phyloP scores from a whole-genome alignment of 2,888 invertebrate genomes.

The Heterodera filipjevi region DNA sequence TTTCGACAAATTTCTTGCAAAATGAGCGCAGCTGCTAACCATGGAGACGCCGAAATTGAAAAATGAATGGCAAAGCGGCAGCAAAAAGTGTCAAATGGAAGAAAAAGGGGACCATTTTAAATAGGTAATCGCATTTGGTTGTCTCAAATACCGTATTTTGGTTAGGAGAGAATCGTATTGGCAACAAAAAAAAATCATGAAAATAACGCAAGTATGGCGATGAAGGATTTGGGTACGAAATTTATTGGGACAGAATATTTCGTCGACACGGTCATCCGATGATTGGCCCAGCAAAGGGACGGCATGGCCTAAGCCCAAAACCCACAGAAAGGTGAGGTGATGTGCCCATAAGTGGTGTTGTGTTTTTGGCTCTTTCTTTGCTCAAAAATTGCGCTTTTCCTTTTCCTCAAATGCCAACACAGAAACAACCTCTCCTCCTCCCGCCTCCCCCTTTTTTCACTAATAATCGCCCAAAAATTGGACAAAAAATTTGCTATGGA shows the following conservation, averaged over 20 bases:
- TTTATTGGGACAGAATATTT: too few species aligned
- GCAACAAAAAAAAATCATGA: too few species aligned
- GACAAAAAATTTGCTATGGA: conserved; percentile 6
- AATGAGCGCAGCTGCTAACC: neutral
- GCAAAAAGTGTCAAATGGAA: neutral
- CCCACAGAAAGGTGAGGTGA: neutral
- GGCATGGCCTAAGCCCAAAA: too few species aligned
- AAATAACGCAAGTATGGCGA: too few species aligned
- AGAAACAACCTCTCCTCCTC: neutral
- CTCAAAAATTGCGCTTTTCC: conserved; percentile 7
- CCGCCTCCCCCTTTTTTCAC: neutral
- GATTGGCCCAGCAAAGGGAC: too few species aligned
- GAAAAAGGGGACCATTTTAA: too few species aligned
- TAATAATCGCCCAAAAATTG: conserved; percentile 1
- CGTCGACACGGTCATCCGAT: too few species aligned
- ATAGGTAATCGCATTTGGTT: too few species aligned
- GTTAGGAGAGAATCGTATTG: too few species aligned
- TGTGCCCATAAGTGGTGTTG: neutral
- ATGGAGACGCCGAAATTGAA: neutral
- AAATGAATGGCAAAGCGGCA: neutral
- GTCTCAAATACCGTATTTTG: too few species aligned
- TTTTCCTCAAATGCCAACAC: neutral
- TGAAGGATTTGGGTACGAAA: too few species aligned
- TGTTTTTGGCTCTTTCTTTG: neutral
- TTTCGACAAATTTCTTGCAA: neutral